Evolutionary conservation across 1,140 invertebrate genomes (phyloP), one percentile per base, ranked within the genome.

Genomic region (Druon quercuslanigerum): DNA sequence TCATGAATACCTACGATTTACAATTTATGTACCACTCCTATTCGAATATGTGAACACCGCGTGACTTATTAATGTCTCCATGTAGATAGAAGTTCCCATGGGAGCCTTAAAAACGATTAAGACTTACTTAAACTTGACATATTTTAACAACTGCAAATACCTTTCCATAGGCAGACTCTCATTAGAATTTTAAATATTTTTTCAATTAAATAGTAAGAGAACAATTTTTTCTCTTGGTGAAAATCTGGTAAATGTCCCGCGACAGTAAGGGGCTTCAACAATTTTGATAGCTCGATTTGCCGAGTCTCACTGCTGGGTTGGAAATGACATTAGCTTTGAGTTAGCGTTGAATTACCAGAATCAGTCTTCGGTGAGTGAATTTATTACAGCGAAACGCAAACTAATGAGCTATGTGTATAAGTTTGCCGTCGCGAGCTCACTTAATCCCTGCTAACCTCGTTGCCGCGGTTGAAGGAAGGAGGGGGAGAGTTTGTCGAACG

Each of bases 51-150:
- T 73, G 72, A 79, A 82, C 74, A 79, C 79, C 78, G 78, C 77
- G 71, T 83, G 86, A 87, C 87, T 87, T 87, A 87, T 87, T 87
- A 87, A 87, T 86, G 86, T 80, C 85, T 80, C 80, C 82, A 87
- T 87, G 87, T 85, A 85, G 84, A 87, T 86, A 87, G 74, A 74
- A 76, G 81, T 57, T 66, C 82, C 82, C 85, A 51, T 82, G 80
- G 86, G 84, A 77, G 76, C 70, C 79, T 79, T 40, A 25, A 79
- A 79, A 81, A 74, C 71, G 81, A 78, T 82, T 79, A 84, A 83
- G 78, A 86, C 77, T 80, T 80, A 84, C 81, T 82, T 80, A 81
- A 84, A 78, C 81, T 66, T 82, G 56, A 80, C 75, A 78, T 82
- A 79, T 66, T 79, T 80, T 83, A 83, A 83, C 83, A 80, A 83